Base-by-base conservation (phyloP, 1,140 invertebrate species). In the Penaeus chinensis region DNA sequence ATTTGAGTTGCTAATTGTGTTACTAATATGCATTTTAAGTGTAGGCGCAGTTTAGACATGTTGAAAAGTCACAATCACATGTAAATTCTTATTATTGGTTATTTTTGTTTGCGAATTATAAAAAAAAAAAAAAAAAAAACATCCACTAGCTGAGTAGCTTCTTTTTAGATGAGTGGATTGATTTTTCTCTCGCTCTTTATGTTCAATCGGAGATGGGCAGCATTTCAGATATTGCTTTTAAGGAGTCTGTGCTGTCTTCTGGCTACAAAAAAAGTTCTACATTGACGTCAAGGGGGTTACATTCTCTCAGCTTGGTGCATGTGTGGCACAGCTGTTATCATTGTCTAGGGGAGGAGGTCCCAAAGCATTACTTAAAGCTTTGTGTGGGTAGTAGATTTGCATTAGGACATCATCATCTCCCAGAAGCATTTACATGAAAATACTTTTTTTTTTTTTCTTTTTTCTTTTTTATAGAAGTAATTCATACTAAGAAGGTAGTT, bases 301-400 rank as follows among this genome's bases (percentile, higher is more conserved):
- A 85, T 85, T 47, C 78, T 77, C 78, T 62, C 83, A 85, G 83
- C 83, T 85, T 85, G 61, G 83, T 77, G 83, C 83, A 85, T 85
- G 83, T 85, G 83, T 78, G 78, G 83, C 83, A 85, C 83, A 85
- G 83, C 83, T 85, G 83, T 85, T 85, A 63, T 65, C 65, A 85
- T 24, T 83, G 80, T 82, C 42, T 78, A 85, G 74, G 61, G n/a
- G 74, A 54, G 76, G 82, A 69, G 77, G 74, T 69, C 42, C 69
- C 37, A 27, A 63, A 85, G 65, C 22, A 62, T 78, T 65, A 37
- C 71, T 85, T 77, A 65, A 63, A 47, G 54, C 54, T 54, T 11
- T 11, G 54, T 16, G 54, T 13, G 54, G 54, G 54, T 32, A 54
- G 54, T 54, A 54, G 54, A 54, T 54, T 54, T 11, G 0, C 54